Percentiles rank a stretch among this genome's conserved stretches.
Conservation (phyloP, 2,113 vertebrate species). For the Cyprinodon brontotheroides region DNA sequence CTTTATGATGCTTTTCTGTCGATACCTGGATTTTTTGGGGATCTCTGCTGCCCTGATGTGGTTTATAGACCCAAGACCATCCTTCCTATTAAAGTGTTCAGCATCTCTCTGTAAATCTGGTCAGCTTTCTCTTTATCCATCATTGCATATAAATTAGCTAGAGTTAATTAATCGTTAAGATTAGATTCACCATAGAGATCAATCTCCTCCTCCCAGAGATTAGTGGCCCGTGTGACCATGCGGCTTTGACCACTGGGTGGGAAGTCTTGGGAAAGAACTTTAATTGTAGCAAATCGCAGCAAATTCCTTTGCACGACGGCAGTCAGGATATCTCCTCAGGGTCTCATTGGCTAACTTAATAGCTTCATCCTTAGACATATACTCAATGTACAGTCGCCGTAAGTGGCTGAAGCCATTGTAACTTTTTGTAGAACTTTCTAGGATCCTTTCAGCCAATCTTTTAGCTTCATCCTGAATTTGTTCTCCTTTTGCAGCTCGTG, state of each 20-base stretch:
- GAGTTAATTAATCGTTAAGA: background rate
- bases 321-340: constrained; percentile 37
- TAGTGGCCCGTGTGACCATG: constrained; percentile 9
- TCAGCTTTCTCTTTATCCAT: background rate
- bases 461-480: constrained; percentile 6
- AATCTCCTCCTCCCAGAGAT: constrained; percentile 27
- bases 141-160: constrained; percentile 27
- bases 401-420: constrained; percentile 43
- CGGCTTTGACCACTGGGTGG: fast-evolving
- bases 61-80: background rate
- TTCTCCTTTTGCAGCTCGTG: background rate
- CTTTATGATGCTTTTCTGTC: background rate
- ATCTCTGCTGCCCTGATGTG: constrained; percentile 52
- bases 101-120: constrained; percentile 36
- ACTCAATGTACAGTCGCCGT: constrained; percentile 11
- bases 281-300: constrained; percentile 40
- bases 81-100: background rate
- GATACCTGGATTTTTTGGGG: background rate
- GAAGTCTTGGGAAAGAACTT: background rate
- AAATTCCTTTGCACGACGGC: constrained; percentile 40
- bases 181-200: constrained; percentile 29
- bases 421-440: constrained; percentile 36
- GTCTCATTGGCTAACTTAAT: constrained; percentile 39
- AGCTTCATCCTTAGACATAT: constrained; percentile 28
- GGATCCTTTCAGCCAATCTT: constrained; percentile 12